Percentiles rank a stretch among this genome's conserved stretches.
Conservation (phyloP, 2,888 invertebrate genomes). For the Lasioglossum zephyrum region DNA sequence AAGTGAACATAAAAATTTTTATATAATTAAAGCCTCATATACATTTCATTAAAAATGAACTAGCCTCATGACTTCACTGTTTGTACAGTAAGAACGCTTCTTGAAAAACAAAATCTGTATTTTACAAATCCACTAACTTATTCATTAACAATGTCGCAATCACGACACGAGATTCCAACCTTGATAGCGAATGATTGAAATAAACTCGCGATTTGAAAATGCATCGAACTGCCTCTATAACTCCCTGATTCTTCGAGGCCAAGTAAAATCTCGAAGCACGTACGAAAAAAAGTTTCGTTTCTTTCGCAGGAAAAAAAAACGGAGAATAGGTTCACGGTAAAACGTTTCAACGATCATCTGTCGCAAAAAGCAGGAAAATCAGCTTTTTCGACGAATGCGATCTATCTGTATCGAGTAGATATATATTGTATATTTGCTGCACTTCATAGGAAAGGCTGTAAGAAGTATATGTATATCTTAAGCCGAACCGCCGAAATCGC, state of each 20-base stretch:
- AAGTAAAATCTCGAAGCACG: background rate
- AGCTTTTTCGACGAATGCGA: constrained; percentile 18
- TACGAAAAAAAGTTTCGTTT: background rate
- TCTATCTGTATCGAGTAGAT: constrained; percentile 30
- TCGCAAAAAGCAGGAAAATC: constrained; percentile 25
- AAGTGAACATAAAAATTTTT: background rate
- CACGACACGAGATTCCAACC: background rate
- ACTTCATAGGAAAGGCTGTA: constrained; percentile 2
- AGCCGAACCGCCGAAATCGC: constrained; percentile 35
- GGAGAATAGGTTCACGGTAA: background rate
- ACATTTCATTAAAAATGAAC: background rate
- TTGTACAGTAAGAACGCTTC: background rate
- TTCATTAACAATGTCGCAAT: background rate
- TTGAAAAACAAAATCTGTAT: background rate
- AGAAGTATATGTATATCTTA: constrained; percentile 47
- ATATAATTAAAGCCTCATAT: too few species aligned
- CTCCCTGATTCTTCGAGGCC: background rate
- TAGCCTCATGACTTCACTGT: background rate
- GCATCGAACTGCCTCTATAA: background rate
- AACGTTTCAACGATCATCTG: constrained; percentile 2
- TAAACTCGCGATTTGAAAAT: background rate
- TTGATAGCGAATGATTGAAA: background rate
- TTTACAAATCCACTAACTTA: background rate
- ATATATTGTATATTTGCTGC: background rate
- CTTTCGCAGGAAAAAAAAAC: background rate